Evolutionary conservation across 2,113 vertebrate genomes (phyloP), one percentile per base, ranked within the genome.

Genomic region (Columba livia): DNA sequence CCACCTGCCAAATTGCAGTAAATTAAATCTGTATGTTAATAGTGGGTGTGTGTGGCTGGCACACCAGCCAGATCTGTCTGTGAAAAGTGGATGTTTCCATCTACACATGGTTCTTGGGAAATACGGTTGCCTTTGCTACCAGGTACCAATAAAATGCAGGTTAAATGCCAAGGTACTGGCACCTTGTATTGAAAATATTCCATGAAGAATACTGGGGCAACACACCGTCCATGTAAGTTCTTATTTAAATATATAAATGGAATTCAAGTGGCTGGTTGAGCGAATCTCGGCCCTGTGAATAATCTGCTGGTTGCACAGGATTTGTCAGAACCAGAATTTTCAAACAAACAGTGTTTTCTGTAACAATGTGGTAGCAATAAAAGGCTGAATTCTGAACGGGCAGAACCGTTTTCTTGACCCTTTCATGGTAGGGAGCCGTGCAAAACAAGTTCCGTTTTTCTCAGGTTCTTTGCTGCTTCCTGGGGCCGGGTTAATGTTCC

Each of bases 141-240:
- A 88, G 74, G 48, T 57, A 32, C 40, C 50, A 38, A 50, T 10
- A 50, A 66, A 57, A 65, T 29, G 11, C 28, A 53, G 78, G 20
- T 91, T 32, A 64, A 91, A 79, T 50, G 36, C 25, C 50, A 56
- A 71, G 54, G 64, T 25, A 34, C 31, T 7, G 12, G 8, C 38
- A 36, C 32, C 29, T 29, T n/a, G 26, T 10, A 5, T 62, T 57
- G 67, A 15, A 73, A 57, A 50, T 20, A 2, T 42, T n/a, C 32
- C 0, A 0, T 21, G 40, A n/a, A 50, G 67, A 40, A 17, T 1
- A 2, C 24, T 3, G 14, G 15, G 24, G 62, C 18, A n/a, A 24
- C 5, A 11, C 18, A 5, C 7, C 6, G 11, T 18, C 5, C 15
- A 12, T 26, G 28, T 42, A 44, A 69, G 26, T 42, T 31, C 61